These are phyloP conservation scores for Lethocerus indicus DNA, from an alignment of 1,140 invertebrate genomes.

Conservation along the genomic window DNA sequence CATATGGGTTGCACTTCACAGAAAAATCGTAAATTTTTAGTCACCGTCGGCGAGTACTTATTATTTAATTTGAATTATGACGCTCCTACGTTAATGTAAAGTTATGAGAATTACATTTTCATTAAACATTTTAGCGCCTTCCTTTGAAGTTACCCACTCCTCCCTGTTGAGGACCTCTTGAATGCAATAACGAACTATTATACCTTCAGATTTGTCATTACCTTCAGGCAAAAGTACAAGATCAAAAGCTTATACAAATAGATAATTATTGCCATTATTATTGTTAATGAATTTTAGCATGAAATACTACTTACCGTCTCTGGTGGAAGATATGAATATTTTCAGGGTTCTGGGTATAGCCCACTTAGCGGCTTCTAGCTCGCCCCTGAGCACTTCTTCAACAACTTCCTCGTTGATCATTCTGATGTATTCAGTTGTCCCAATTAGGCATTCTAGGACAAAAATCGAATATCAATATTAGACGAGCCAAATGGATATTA, in stretches of 20 bases:
- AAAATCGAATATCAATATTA: no score
- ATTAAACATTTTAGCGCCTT: no score
- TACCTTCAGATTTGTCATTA: background rate
- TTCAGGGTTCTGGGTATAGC: slow-evolving; percentile 62
- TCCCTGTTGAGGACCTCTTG: background rate
- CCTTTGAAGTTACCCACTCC: background rate
- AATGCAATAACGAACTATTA: background rate
- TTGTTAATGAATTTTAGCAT: background rate
- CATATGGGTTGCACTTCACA: no score
- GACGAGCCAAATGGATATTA: no score
- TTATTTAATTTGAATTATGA: no score
- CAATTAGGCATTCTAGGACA: no score
- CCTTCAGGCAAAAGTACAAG: background rate
- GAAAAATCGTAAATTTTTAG: no score
- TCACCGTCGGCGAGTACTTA: no score
- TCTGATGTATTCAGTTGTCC: no score
- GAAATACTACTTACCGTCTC: slow-evolving; percentile 38
- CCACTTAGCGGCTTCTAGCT: slow-evolving; percentile 37
- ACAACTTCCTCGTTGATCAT: slow-evolving; percentile 23
- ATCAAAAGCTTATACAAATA: background rate
- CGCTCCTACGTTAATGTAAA: no score
- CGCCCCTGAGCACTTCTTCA: slow-evolving; percentile 19
- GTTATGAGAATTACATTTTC: no score
- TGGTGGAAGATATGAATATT: slow-evolving; percentile 58
- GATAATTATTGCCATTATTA: no score